Conservation (phyloP, 2,888 invertebrate genomes). For the Ommatoiulus sabulosus region DNA sequence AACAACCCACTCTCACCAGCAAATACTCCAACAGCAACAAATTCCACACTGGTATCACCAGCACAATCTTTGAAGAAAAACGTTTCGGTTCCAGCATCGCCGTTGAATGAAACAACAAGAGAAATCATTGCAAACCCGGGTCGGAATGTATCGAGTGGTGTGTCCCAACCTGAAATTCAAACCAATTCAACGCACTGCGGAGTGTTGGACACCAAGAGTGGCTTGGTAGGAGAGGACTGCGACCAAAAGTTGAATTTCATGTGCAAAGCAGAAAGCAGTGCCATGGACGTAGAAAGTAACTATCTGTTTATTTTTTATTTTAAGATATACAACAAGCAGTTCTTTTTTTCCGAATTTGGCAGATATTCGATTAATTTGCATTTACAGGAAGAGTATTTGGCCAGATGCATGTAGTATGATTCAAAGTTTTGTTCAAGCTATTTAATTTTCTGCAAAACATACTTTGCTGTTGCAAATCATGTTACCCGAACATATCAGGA, state of each 20-base stretch:
- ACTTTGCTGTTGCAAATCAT: no score
- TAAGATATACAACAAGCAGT: no score
- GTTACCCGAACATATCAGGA: no score
- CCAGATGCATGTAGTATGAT: no score
- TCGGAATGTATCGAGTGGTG: background rate
- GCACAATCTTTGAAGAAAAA: background rate
- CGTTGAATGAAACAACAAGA: background rate
- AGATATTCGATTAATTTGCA: no score
- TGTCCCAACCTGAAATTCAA: background rate
- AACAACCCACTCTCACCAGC: background rate
- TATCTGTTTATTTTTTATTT: background rate
- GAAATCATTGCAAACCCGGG: background rate
- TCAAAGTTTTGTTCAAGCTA: no score
- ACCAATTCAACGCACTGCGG: slow-evolving; percentile 50
- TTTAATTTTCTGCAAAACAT: no score
- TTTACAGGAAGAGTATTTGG: no score
- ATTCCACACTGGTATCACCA: background rate
- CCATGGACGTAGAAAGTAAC: background rate
- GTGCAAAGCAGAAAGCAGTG: slow-evolving; percentile 32
- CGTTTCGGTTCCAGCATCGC: background rate
- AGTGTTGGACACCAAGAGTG: slow-evolving; percentile 15
- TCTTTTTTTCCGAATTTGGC: no score
- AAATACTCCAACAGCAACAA: background rate
- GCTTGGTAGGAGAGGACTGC: slow-evolving; percentile 35
- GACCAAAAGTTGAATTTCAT: slow-evolving; percentile 45